Percentiles rank a stretch among this genome's conserved stretches.
phyloP scores from a whole-genome alignment of 2,797 vertebrate genomes.

The Syngnathus rostellatus region DNA sequence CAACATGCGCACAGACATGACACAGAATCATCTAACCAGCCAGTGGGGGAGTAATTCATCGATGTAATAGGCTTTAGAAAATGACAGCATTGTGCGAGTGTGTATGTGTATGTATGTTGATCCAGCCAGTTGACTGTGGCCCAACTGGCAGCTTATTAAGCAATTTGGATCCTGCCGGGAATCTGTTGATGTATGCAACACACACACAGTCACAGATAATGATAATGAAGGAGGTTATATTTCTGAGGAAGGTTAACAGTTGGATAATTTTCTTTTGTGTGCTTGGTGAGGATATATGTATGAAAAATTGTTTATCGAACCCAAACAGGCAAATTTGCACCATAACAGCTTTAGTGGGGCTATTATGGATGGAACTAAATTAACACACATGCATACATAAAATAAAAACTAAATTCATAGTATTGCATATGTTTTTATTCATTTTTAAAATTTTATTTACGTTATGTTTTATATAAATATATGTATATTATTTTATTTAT shows the following conservation, averaged over 20 bases:
- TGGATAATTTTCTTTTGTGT: conserved; percentile 6
- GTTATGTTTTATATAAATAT: too few species aligned
- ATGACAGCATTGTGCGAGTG: conserved; percentile 55
- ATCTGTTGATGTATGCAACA: conserved; percentile 75
- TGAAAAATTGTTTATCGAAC: neutral
- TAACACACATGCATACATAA: conserved; percentile 18
- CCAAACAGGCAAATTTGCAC: neutral
- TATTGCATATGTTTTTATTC: too few species aligned
- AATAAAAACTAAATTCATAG: too few species aligned
- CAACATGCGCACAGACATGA: conserved; percentile 7
- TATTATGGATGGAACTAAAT: neutral
- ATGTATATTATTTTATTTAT: too few species aligned
- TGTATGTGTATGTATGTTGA: conserved; percentile 48
- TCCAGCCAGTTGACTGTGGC: conserved; percentile 79
- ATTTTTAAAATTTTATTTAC: too few species aligned
- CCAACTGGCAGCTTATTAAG: conserved; percentile 83
- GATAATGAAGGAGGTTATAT: conserved; percentile 2
- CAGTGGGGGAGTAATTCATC: conserved; percentile 72
- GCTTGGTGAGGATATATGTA: neutral
- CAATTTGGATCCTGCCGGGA: conserved; percentile 78
- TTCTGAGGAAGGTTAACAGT: conserved; percentile 5
- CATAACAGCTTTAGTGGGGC: neutral
- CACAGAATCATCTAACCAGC: conserved; percentile 2
- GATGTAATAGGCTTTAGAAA: conserved; percentile 78
- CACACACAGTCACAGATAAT: conserved; percentile 12